A percentile compares a stretch with the other conserved stretches of the same genome.
Conservation (phyloP, 2,888 invertebrate species). For the Drosophila kambysellisi region DNA sequence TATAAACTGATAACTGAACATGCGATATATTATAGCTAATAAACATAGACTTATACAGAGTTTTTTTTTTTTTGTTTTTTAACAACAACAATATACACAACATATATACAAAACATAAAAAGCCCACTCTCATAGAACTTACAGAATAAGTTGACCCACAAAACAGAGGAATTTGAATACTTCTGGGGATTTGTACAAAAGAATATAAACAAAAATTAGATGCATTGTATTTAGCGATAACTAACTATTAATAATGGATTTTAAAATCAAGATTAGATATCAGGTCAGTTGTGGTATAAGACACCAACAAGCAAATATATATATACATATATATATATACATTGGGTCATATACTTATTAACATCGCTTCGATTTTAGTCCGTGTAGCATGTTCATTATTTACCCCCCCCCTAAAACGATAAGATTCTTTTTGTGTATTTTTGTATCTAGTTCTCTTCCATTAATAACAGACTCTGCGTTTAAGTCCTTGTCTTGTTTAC, state of each 20-base stretch:
- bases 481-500: slow-evolving; percentile 4
- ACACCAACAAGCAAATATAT: slow-evolving; percentile 38
- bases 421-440: background rate
- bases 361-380: slow-evolving; percentile 8
- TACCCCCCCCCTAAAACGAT: background rate
- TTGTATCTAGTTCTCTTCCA: background rate
- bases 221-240: slow-evolving; percentile 51
- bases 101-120: slow-evolving; percentile 27
- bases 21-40: slow-evolving; percentile 58
- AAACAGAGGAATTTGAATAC: slow-evolving; percentile 1
- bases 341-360: slow-evolving; percentile 4
- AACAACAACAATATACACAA: slow-evolving; percentile 7
- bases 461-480: slow-evolving; percentile 34
- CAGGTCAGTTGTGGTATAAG: slow-evolving; percentile 32
- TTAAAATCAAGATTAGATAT: slow-evolving; percentile 52
- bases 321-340: background rate
- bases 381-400: slow-evolving; percentile 21
- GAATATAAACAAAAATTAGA: slow-evolving; percentile 32
- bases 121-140: slow-evolving; percentile 47
- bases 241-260: slow-evolving; percentile 43
- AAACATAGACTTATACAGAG: slow-evolving; percentile 32
- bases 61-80: slow-evolving; percentile 23
- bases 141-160: slow-evolving; percentile 30
- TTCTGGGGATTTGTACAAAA: slow-evolving; percentile 45
- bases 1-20: slow-evolving; percentile 55